phyloP scores from a whole-genome alignment of 2,888 invertebrate species.

The Crepidodera aurea region DNA sequence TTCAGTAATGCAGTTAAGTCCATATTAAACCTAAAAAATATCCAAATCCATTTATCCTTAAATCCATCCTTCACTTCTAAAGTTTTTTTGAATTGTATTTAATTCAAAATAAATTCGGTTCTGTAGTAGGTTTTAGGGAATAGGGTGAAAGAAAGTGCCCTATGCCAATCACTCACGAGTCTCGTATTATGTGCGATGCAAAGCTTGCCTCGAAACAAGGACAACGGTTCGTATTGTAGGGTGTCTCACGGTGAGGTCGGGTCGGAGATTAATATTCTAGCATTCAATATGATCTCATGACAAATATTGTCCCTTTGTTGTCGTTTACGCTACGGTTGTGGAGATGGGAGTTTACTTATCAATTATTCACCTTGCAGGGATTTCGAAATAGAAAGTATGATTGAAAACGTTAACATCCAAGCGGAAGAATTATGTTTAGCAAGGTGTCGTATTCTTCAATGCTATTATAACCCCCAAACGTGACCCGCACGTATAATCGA shows the following conservation, averaged over 20 bases:
- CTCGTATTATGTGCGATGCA: constrained; percentile 16
- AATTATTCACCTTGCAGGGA: constrained; percentile 2
- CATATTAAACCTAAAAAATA: too few species aligned
- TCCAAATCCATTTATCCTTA: too few species aligned
- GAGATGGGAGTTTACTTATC: constrained; percentile 12
- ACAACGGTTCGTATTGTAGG: neutral
- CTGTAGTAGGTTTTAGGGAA: neutral
- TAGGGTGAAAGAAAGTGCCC: constrained; percentile 20
- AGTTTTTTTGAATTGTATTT: too few species aligned
- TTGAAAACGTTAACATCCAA: too few species aligned
- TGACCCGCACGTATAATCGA: too few species aligned
- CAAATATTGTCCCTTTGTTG: constrained; percentile 25
- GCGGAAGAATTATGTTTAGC: too few species aligned
- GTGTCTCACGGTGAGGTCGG: constrained; percentile 13
- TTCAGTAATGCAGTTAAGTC: too few species aligned
- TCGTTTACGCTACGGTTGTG: constrained; percentile 14
- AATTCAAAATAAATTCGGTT: neutral
- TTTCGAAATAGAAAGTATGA: neutral
- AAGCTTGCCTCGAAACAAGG: constrained; percentile 18
- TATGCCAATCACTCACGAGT: constrained; percentile 24
- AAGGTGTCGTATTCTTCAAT: too few species aligned
- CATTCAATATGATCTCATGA: constrained; percentile 18
- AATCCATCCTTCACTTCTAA: too few species aligned
- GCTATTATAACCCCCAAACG: too few species aligned
- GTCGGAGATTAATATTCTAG: constrained; percentile 26